Evolutionary conservation across 2,113 vertebrate species (phyloP), one percentile per base, ranked within the genome.

Genomic region (Electrona antarctica): DNA sequence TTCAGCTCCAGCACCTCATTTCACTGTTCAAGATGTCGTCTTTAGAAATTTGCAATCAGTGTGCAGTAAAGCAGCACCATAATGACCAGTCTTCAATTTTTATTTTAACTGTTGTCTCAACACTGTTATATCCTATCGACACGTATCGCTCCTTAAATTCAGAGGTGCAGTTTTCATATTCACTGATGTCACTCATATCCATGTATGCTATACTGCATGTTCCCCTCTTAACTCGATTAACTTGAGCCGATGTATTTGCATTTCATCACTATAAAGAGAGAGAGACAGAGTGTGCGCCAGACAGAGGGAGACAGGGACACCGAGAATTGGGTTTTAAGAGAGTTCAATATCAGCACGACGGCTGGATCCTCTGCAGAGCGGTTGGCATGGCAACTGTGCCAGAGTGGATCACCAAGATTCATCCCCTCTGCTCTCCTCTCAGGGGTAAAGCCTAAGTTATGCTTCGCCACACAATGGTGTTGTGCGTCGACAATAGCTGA

Each of bases 311-410:
- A 67, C 66, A 73, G 57, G 49, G 64, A 41, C 41, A 51, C 64
- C 65, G 15, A 50, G 54, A 75, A 60, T 15, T 29, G 33, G 60
- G 67, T 69, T 85, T 73, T 54, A 46, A 77, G 54, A 2, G 13
- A 41, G 8, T 72, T 63, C 69, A 45, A 33, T 21, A 79, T 75
- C 70, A 57, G 29, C 76, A 65, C 45, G 46, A 62, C 54, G 13
- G 57, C 60, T 73, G 56, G 73, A 76, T 10, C 56, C 63, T 79
- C 62, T 76, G 69, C 79, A 45, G 8, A 74, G 60, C 54, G 56
- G 89, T 90, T 88, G 64, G 75, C 78, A 83, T 80, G 51, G 80
- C 78, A 91, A 90, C 91, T 69, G 64, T 63, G 56, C 54, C 12
- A 57, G 67, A 73, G 78, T 49, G 64, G 78, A 82, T 73, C 78